phyloP scores from a whole-genome alignment of 2,888 invertebrate genomes.

The Junonia oenone region DNA sequence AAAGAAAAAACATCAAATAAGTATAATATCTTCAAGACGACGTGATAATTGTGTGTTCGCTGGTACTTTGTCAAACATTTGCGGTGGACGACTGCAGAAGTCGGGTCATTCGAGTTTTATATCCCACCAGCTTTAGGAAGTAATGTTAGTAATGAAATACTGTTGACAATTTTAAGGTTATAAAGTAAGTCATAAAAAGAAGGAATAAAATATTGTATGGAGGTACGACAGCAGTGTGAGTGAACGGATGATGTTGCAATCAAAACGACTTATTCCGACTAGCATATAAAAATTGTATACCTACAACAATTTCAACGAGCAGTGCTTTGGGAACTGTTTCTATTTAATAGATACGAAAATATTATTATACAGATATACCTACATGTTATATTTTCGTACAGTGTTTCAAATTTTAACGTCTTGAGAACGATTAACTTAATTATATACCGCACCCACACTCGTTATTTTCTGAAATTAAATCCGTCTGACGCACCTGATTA shows the following conservation, averaged over 20 bases:
- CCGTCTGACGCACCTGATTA: conserved; percentile 18
- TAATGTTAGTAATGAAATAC: conserved; percentile 34
- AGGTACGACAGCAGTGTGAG: not conserved
- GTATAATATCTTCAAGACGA: conserved; percentile 19
- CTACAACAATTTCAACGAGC: too few species aligned
- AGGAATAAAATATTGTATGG: not conserved
- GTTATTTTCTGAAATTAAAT: conserved; percentile 10
- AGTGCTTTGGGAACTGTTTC: too few species aligned
- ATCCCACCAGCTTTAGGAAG: conserved; percentile 31
- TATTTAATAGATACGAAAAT: too few species aligned
- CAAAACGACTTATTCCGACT: too few species aligned
- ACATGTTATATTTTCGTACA: not conserved
- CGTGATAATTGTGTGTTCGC: conserved; percentile 27
- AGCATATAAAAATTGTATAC: too few species aligned
- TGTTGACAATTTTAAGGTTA: conserved; percentile 15
- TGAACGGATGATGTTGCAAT: not conserved
- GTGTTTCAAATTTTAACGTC: conserved; percentile 15
- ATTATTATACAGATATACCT: too few species aligned
- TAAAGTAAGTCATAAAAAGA: not conserved
- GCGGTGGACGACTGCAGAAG: conserved; percentile 33
- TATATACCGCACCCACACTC: not conserved
- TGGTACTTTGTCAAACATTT: conserved; percentile 33
- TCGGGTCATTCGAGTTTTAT: conserved; percentile 32
- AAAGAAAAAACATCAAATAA: conserved; percentile 25
- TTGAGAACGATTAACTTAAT: not conserved